Percentiles rank a stretch among this genome's conserved stretches.
Conservation (phyloP, 2,888 invertebrate genomes). For the Drosophila anomelani region DNA sequence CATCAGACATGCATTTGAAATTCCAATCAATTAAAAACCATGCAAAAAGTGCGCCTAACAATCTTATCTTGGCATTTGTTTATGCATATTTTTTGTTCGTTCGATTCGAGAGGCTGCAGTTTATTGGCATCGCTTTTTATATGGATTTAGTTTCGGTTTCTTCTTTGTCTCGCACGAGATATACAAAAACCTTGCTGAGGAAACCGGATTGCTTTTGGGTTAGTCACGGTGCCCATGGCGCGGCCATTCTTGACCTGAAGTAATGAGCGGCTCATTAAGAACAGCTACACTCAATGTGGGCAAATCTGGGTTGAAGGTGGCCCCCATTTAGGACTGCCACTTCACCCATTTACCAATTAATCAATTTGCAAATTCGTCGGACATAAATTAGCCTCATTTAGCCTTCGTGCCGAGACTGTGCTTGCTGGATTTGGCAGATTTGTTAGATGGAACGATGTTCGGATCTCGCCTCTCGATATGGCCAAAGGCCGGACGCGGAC, state of each 20-base stretch:
- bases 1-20: constrained; percentile 1
- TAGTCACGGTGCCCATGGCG: constrained; percentile 38
- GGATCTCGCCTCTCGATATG: constrained; percentile 30
- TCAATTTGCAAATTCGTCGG: constrained; percentile 62
- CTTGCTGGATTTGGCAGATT: constrained; percentile 22
- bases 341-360: constrained; percentile 46
- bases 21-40: constrained; percentile 4
- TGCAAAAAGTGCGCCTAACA: constrained; percentile 1
- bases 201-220: constrained; percentile 53
- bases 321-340: constrained; percentile 16
- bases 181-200: constrained; percentile 39
- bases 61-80: constrained; percentile 17
- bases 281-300: constrained; percentile 12
- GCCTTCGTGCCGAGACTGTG: constrained; percentile 64
- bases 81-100: constrained; percentile 17
- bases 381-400: constrained; percentile 47
- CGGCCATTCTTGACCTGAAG: constrained; percentile 43
- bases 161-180: constrained; percentile 26
- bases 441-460: constrained; percentile 14
- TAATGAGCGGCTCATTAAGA: constrained; percentile 36
- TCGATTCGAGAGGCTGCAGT: constrained; percentile 25
- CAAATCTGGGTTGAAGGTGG: constrained; percentile 21
- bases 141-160: constrained; percentile 41
- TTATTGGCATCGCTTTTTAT: constrained; percentile 49
- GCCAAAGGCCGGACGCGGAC: constrained; percentile 45